phyloP scores from a whole-genome alignment of 2,888 invertebrate species.

The Stenotaenia linearis region DNA sequence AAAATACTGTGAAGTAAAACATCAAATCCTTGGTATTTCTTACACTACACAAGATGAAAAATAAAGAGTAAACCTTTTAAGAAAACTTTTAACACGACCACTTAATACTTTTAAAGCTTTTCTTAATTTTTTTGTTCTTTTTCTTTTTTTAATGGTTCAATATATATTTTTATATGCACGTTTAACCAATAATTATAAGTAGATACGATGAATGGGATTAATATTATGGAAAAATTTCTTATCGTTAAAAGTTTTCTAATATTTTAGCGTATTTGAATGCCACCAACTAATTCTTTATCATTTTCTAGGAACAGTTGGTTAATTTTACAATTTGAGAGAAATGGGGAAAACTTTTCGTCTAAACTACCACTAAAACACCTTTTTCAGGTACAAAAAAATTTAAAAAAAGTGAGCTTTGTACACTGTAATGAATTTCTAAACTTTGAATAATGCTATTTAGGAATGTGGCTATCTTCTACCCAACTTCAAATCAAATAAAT shows the following conservation, averaged over 20 bases:
- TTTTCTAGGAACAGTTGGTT: background rate
- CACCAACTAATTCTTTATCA: background rate
- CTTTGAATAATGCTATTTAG: background rate
- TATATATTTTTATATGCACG: background rate
- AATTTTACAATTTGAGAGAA: background rate
- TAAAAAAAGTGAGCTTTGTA: background rate
- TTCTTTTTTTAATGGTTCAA: background rate
- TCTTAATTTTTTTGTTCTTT: background rate
- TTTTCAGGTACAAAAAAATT: background rate
- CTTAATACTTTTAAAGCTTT: background rate
- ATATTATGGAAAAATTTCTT: background rate
- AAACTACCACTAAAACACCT: background rate
- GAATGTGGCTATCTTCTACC: background rate
- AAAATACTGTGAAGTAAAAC: slow-evolving; percentile 32
- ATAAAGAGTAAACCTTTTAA: background rate
- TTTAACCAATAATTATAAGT: background rate
- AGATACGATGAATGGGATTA: background rate
- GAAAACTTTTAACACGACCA: background rate
- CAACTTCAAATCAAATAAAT: background rate
- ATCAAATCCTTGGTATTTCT: slow-evolving; percentile 1
- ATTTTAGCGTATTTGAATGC: background rate
- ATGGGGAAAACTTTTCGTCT: background rate
- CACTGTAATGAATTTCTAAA: background rate
- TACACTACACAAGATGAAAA: background rate
- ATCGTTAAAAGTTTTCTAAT: background rate